A percentile compares a stretch with the other conserved stretches of the same genome.
Evolutionary conservation across 1,140 invertebrate genomes (phyloP).

Genomic region (Hetaerina americana): DNA sequence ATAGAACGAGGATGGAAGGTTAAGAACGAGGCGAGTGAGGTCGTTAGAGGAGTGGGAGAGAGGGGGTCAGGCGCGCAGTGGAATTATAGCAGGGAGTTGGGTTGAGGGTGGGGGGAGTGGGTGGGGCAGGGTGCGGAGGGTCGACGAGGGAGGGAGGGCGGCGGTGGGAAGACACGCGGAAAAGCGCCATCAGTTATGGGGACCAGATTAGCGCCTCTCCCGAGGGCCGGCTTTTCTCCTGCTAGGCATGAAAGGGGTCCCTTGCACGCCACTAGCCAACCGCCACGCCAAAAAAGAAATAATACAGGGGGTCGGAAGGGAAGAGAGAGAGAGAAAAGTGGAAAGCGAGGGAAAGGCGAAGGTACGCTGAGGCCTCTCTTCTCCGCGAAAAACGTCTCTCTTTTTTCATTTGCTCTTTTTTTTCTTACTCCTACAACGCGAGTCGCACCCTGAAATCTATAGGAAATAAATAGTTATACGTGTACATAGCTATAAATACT

Average conservation of each 20-base stretch:
- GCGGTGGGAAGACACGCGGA: neutral
- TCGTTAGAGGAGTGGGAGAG: neutral
- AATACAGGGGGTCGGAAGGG: no score
- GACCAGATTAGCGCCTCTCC: neutral
- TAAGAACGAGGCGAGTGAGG: neutral
- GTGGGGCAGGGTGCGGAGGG: neutral
- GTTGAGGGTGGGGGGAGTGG: neutral
- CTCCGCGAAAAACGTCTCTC: no score
- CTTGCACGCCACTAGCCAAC: neutral
- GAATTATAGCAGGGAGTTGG: neutral
- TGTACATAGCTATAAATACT: no score
- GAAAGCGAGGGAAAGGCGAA: no score
- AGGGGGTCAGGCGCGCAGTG: neutral
- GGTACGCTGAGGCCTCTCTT: no score
- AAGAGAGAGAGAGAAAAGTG: no score
- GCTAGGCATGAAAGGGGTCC: neutral
- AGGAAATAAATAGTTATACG: no score
- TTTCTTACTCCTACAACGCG: no score
- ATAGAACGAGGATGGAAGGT: neutral
- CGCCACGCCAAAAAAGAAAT: neutral
- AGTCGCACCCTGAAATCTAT: no score
- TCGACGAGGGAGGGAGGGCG: neutral
- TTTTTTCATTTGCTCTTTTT: no score
- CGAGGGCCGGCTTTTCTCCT: no score
- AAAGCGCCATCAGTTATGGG: neutral